Evolutionary conservation across 2,113 vertebrate genomes (phyloP), one percentile per base, ranked within the genome.

Genomic region (Apodemus sylvaticus): DNA sequence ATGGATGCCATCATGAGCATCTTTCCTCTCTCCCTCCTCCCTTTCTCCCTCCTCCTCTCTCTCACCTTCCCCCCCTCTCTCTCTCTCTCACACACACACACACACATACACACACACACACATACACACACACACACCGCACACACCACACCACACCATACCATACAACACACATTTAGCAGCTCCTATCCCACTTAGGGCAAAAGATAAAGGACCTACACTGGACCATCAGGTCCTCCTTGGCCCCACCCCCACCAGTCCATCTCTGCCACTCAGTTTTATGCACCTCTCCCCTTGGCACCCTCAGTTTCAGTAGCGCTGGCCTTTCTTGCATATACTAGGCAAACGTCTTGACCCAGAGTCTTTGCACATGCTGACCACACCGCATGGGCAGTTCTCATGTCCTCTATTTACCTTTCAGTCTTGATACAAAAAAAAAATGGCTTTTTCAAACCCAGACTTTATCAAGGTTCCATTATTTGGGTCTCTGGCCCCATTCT

Each of bases 211-310:
- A 90, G 51, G 20, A 26, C 53, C 92, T 45, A 7, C 31, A 13
- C 13, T 71, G 36, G 24, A 22, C 17, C 6, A 9, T 2, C 24
- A 83, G 62, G 73, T 66, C 66, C 51, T 22, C 10, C 45, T 48
- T n/a, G 60, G 19, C 45, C 36, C 53, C 4, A 4, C 22, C 7
- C 39, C 12, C 29, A 42, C 39, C 42, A 53, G 20, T 58, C 26
- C 10, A 13, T 55, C 66, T 66, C 60, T 39, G 42, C 60, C 45
- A 11, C 9, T 13, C 24, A 10, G 19, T 7, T 62, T 42, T 29
- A 29, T 24, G 51, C 0, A 3, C 3, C 0, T 36, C 51, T 62
- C 7, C 2, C 6, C 17, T 39, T 48, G 0, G 2, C 0, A n/a
- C 7, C 17, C 53, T 48, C 45, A 66, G 6, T 51, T 77, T 39